Conservation (phyloP, 2,113 vertebrate genomes). For the Corythornis madagascariensis region DNA sequence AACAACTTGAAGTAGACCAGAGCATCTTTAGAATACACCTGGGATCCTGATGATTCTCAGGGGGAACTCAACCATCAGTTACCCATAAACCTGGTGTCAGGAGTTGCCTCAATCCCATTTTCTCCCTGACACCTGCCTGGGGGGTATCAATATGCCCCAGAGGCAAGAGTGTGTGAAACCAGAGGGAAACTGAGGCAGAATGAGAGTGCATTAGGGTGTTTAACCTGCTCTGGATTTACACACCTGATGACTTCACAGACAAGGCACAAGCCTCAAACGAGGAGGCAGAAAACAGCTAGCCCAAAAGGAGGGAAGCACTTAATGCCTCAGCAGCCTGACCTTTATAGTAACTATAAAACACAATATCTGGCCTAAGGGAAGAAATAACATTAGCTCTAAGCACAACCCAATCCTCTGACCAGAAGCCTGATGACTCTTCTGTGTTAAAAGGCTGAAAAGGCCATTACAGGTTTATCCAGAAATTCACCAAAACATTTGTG, state of each 20-base stretch:
- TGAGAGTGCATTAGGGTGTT: background rate
- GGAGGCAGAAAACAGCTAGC: background rate
- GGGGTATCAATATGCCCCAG: background rate
- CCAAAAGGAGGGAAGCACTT: background rate
- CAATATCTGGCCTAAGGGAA: background rate
- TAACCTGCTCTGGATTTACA: background rate
- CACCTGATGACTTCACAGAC: background rate
- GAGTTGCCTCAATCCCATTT: background rate
- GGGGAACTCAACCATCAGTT: background rate
- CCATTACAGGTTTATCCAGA: background rate
- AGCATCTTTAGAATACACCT: background rate
- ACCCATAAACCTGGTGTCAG: slow-evolving; percentile 1
- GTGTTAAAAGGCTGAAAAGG: background rate
- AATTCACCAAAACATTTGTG: background rate
- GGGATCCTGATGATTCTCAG: background rate
- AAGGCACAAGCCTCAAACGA: background rate
- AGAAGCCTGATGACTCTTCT: background rate
- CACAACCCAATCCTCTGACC: background rate
- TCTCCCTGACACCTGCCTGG: background rate
- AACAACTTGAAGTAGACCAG: background rate
- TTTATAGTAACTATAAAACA: slow-evolving; percentile 18
- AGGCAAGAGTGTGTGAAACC: background rate
- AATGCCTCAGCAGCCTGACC: slow-evolving; percentile 13
- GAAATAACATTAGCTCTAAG: background rate
- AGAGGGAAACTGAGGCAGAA: background rate